Base-by-base conservation (phyloP, 1,140 invertebrate genomes). In the Trialeurodes vaporariorum region DNA sequence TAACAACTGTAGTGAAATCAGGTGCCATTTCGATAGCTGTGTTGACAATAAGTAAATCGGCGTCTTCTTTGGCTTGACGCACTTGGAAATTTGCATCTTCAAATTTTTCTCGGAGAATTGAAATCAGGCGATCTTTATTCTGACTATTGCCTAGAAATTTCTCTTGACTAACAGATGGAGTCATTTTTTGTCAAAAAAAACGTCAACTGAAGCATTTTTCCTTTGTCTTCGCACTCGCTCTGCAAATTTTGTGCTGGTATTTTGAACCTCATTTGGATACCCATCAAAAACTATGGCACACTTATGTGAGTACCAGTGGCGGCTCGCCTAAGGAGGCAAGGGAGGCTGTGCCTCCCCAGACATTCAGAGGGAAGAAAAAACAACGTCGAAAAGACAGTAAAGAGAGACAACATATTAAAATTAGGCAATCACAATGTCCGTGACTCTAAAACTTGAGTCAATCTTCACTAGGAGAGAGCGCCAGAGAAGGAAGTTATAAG, bases 211-310 rank as follows among this genome's bases (percentile, higher is more conserved):
- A 25, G 24, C 59, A 60, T 66, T 58, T 66, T 17, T 66, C 5
- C 5, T 17, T 34, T 21, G 23, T 13, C 59, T 24, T 66, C 65
- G 65, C 58, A 27, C 0, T 59, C 25, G 17, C 23, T 66, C 65
- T 25, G 21, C 13, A 59, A 26, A 27, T 27, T 60, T 66, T 21
- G 65, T 66, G 27, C n/a, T 59, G 17, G 0, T 40, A 2, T 9
- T 27, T 5, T 5, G 5, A n/a, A 11, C 60, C 22, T 22, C 60
- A 5, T n/a, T 22, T 61, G 22, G 34, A 27, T 72, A 73, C 1
- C 70, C 71, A 62, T 74, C 72, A 67, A 74, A 74, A 25, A 73
- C 61, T n/a, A 73, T 67, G 11, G 22, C 21, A 21, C 27, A 27
- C 71, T 71, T 49, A 21, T 12, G 9, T n/a, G n/a, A n/a, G n/a